These are phyloP conservation scores for Argyrosomus japonicus DNA, from an alignment of 2,113 vertebrate species.

Conservation along the genomic window DNA sequence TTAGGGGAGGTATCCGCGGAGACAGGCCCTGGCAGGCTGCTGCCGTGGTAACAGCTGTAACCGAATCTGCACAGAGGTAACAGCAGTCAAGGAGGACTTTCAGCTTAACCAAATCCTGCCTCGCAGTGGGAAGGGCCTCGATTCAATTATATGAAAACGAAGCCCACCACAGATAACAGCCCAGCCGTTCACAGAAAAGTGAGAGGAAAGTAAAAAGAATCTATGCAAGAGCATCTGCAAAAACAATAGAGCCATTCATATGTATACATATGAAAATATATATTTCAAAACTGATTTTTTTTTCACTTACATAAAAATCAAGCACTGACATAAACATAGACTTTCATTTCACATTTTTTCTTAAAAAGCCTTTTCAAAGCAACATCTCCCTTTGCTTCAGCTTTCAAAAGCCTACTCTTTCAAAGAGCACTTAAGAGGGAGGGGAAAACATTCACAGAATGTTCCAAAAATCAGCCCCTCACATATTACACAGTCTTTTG, in stretches of 20 bases:
- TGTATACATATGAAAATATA: conserved; percentile 7
- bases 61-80: conserved; percentile 82
- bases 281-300: conserved; percentile 12
- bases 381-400: conserved; percentile 41
- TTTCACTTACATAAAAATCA: conserved; percentile 43
- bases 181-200: conserved; percentile 63
- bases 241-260: conserved; percentile 31
- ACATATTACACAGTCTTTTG: conserved; percentile 69
- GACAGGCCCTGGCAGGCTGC: conserved; percentile 80
- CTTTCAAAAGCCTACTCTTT: conserved; percentile 63
- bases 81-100: conserved; percentile 81
- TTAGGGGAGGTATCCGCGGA: conserved; percentile 84
- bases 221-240: conserved; percentile 41
- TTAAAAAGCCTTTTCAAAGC: conserved; percentile 54
- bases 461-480: conserved; percentile 68
- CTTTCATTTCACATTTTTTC: conserved; percentile 36
- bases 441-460: conserved; percentile 60
- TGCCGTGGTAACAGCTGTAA: conserved; percentile 84
- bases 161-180: conserved; percentile 79
- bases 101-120: conserved; percentile 85
- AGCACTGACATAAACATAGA: conserved; percentile 36
- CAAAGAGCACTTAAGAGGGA: conserved; percentile 62
- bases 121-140: conserved; percentile 77
- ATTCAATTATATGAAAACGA: conserved; percentile 88
- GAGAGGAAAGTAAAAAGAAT: conserved; percentile 43